These are phyloP conservation scores for Girardinus metallicus DNA, from an alignment of 2,797 vertebrate species.

Conservation along the genomic window DNA sequence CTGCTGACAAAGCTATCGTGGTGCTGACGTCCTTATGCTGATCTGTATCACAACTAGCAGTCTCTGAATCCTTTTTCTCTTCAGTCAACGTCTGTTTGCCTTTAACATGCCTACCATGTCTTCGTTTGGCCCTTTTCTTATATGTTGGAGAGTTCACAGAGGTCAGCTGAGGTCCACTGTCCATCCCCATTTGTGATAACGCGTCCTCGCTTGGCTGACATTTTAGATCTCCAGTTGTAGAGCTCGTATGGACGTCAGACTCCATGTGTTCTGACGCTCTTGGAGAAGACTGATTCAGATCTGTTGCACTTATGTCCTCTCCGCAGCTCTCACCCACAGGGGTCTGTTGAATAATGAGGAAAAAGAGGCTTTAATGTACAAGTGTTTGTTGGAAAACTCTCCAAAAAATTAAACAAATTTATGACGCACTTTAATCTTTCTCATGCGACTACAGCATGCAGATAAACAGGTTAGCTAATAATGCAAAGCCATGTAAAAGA, in stretches of 20 bases:
- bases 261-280: slow-evolving; percentile 17
- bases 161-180: slow-evolving; percentile 19
- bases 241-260: slow-evolving; percentile 13
- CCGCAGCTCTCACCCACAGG: slow-evolving; percentile 26
- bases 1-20: slow-evolving; percentile 28
- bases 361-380: not conserved
- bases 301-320: slow-evolving; percentile 43
- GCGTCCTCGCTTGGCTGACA: slow-evolving; percentile 6
- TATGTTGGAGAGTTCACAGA: slow-evolving; percentile 36
- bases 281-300: slow-evolving; percentile 8
- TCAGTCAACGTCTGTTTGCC: not conserved
- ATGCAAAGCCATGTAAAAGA: not conserved
- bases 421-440: not conserved
- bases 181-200: slow-evolving; percentile 25
- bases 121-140: slow-evolving; percentile 31
- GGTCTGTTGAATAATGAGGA: slow-evolving; percentile 38
- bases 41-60: slow-evolving; percentile 12
- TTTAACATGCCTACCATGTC: slow-evolving; percentile 59
- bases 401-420: no score
- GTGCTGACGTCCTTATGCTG: slow-evolving; percentile 47
- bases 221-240: slow-evolving; percentile 13
- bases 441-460: not conserved
- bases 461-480: not conserved
- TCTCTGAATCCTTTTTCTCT: slow-evolving; percentile 1
- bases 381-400: not conserved